Percentiles rank a stretch among this genome's conserved stretches.
These are phyloP conservation scores for Ciona savignyi DNA, from an alignment of 23 tunicate species.

Conservation along the genomic window DNA sequence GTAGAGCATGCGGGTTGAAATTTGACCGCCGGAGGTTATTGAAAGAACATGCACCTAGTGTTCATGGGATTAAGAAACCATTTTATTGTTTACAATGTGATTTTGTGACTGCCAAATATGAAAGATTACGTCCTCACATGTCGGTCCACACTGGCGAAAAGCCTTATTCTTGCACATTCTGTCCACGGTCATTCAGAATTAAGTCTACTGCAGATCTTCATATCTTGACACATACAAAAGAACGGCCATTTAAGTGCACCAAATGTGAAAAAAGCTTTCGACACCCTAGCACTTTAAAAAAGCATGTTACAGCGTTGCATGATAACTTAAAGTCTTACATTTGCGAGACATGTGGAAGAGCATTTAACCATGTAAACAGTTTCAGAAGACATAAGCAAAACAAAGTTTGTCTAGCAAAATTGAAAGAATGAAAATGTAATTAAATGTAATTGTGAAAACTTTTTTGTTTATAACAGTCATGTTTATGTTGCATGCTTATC, in stretches of 20 bases:
- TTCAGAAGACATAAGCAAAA: not conserved
- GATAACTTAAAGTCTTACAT: not conserved
- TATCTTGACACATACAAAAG: not conserved
- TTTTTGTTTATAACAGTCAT: no score
- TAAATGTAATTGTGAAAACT: no score
- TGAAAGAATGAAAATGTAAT: no score
- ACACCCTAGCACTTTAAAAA: not conserved
- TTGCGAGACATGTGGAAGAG: not conserved
- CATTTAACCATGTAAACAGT: not conserved
- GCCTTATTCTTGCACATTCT: conserved; percentile 9
- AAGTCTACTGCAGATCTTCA: not conserved
- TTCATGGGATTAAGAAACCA: not conserved
- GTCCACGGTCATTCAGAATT: conserved; percentile 8
- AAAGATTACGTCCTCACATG: not conserved
- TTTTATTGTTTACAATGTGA: not conserved
- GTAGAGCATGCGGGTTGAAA: not conserved
- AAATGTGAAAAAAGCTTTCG: conserved; percentile 11
- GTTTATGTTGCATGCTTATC: no score
- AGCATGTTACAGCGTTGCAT: not conserved
- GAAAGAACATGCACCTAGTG: not conserved
- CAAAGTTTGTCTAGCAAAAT: not conserved
- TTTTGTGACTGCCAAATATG: not conserved
- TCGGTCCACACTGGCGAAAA: conserved; percentile 11
- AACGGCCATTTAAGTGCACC: not conserved
- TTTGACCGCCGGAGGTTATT: not conserved